These are phyloP conservation scores for Synodontis membranacea DNA, from an alignment of 2,113 vertebrate genomes.

Conservation along the genomic window DNA sequence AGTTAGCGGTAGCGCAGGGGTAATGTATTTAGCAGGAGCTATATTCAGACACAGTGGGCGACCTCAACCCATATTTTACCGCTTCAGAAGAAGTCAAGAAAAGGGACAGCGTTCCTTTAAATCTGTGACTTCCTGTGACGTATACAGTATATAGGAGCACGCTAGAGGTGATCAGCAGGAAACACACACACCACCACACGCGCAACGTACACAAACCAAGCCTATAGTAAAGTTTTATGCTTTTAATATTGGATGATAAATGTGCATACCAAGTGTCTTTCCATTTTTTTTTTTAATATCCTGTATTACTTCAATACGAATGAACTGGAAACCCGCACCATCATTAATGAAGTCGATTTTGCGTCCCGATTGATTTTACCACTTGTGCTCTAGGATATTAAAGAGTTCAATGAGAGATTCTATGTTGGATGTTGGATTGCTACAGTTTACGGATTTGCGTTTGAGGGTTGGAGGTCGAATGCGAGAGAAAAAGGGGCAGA, in stretches of 20 bases:
- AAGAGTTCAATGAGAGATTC: neutral
- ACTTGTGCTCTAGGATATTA: neutral
- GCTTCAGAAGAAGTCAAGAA: conserved; percentile 35
- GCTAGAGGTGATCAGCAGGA: neutral
- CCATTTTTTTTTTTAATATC: neutral
- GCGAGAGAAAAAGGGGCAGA: neutral
- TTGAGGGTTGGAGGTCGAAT: neutral
- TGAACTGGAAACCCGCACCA: neutral
- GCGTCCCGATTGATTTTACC: neutral
- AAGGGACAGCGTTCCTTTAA: conserved; percentile 51
- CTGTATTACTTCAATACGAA: neutral
- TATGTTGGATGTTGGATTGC: too few relatives aligned
- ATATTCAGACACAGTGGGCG: conserved; percentile 47
- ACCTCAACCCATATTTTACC: conserved; percentile 60
- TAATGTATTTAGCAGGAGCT: conserved; percentile 35
- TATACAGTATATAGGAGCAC: neutral
- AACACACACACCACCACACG: neutral
- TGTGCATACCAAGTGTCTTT: neutral
- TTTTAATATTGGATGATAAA: neutral
- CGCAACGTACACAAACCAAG: neutral
- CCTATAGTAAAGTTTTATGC: neutral
- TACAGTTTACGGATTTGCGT: neutral
- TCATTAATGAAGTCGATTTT: neutral
- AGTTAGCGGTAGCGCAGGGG: conserved; percentile 8
- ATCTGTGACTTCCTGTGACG: conserved; percentile 41